phyloP scores from a whole-genome alignment of 2,113 vertebrate species.

The Noturus placidus region DNA sequence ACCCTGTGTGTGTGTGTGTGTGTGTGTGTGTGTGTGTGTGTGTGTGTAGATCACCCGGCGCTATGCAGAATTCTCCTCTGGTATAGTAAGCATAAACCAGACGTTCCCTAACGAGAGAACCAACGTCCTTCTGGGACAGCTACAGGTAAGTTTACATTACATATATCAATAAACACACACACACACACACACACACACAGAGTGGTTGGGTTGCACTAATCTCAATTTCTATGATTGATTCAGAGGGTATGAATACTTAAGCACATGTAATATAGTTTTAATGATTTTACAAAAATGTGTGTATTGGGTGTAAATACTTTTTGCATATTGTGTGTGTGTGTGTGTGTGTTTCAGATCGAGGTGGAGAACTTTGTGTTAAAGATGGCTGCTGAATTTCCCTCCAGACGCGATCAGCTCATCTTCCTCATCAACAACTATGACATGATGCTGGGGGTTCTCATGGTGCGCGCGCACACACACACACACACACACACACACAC shows the following conservation, averaged over 20 bases:
- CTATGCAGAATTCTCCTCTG: conserved; percentile 89
- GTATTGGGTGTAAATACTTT: no score
- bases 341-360: conserved; percentile 73
- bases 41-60: conserved; percentile 82
- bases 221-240: no score
- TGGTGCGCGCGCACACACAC: conserved; percentile 67
- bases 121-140: conserved; percentile 79
- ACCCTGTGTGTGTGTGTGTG: conserved; percentile 24
- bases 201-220: no score
- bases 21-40: conserved; percentile 9
- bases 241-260: no score
- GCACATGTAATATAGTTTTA: no score
- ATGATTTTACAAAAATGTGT: no score
- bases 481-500: not conserved
- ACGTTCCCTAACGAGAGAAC: conserved; percentile 86
- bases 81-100: conserved; percentile 92
- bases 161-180: not conserved
- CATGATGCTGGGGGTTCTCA: conserved; percentile 91
- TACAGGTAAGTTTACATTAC: conserved; percentile 73
- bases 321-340: not conserved
- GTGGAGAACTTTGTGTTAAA: conserved; percentile 93
- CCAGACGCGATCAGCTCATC: conserved; percentile 88
- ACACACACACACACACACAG: not conserved
- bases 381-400: conserved; percentile 91
- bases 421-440: conserved; percentile 97